phyloP scores from a whole-genome alignment of 2,797 vertebrate species.

The Thripadectes ignobilis region DNA sequence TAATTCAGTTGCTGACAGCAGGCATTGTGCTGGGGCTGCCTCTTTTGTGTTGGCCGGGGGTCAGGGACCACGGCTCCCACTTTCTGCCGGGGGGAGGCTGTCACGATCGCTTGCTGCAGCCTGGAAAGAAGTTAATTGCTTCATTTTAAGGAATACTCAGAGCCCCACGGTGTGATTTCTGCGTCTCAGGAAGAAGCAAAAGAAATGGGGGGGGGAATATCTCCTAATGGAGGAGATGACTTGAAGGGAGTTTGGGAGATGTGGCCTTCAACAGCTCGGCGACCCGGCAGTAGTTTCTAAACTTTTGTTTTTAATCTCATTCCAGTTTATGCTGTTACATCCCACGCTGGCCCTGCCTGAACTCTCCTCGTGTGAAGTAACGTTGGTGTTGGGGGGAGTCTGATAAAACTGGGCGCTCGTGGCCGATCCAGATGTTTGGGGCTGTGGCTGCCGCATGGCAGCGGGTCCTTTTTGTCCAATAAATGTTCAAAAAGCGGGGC shows the following conservation, averaged over 20 bases:
- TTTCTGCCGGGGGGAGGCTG: slow-evolving; percentile 78
- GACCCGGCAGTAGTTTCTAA: slow-evolving; percentile 52
- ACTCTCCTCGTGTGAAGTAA: slow-evolving; percentile 49
- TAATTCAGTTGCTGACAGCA: slow-evolving; percentile 83
- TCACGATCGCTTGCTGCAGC: slow-evolving; percentile 73
- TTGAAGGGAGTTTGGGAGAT: slow-evolving; percentile 67
- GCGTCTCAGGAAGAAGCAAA: neutral
- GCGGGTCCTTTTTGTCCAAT: neutral
- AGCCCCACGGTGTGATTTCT: neutral
- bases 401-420: slow-evolving; percentile 25
- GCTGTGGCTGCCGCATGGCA: neutral
- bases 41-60: slow-evolving; percentile 75
- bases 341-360: slow-evolving; percentile 45
- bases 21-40: slow-evolving; percentile 78
- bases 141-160: slow-evolving; percentile 74
- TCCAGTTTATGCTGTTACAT: slow-evolving; percentile 67
- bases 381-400: slow-evolving; percentile 36
- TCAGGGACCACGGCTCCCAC: slow-evolving; percentile 74
- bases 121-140: slow-evolving; percentile 84
- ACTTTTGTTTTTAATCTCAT: slow-evolving; percentile 74
- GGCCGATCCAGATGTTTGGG: slow-evolving; percentile 56
- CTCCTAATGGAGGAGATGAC: slow-evolving; percentile 24
- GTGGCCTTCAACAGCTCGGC: slow-evolving; percentile 61
- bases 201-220: neutral
- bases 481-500: neutral